phyloP scores from a whole-genome alignment of 37 sponge, comb jelly and placozoan genomes.

The Chondrosia reniformis region DNA sequence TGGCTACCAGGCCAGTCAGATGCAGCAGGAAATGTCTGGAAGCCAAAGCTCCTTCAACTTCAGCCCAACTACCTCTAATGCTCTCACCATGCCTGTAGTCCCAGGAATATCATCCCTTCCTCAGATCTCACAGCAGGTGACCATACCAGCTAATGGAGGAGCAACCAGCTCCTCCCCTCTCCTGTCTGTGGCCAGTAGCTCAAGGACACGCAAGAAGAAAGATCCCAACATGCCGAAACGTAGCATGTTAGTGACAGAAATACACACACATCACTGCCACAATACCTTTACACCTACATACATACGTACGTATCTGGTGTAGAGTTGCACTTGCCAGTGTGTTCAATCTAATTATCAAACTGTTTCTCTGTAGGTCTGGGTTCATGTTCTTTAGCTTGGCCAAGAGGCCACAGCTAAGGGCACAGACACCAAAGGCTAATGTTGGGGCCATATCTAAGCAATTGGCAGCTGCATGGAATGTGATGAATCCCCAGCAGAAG shows the following conservation, averaged over 20 bases:
- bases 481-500: conserved; percentile 35
- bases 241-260: conserved; percentile 64
- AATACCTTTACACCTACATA: too few species aligned
- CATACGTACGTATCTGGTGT: too few species aligned
- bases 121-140: conserved; percentile 12
- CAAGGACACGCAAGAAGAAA: conserved; percentile 57
- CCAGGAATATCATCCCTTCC: conserved; percentile 14
- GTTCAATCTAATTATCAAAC: too few species aligned
- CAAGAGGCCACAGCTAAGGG: conserved; percentile 28
- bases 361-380: conserved; percentile 31
- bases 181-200: too few species aligned
- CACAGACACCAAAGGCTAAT: conserved; percentile 19
- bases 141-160: background rate
- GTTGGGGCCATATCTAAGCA: conserved; percentile 32
- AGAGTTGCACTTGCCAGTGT: too few species aligned
- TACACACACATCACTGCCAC: too few species aligned
- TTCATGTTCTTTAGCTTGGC: conserved; percentile 36
- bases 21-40: conserved; percentile 29
- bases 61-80: conserved; percentile 11
- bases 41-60: background rate
- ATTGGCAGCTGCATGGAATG: conserved; percentile 26
- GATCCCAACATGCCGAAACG: conserved; percentile 86
- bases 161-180: conserved; percentile 3
- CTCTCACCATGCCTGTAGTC: background rate
- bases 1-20: conserved; percentile 59